phyloP scores from a whole-genome alignment of 2,113 vertebrate species.

The Dryoscopus gambensis region DNA sequence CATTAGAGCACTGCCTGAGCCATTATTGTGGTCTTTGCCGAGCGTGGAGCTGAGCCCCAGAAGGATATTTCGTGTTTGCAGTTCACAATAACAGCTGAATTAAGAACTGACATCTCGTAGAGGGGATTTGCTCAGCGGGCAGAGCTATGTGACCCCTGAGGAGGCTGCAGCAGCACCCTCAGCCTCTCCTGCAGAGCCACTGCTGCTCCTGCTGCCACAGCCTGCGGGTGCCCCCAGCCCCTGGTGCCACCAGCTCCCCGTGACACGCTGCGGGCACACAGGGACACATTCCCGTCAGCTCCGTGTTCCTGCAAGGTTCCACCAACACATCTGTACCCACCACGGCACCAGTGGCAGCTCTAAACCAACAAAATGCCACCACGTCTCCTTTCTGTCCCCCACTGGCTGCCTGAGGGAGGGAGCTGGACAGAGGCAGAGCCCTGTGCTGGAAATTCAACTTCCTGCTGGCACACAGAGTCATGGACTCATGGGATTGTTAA shows the following conservation, averaged over 20 bases:
- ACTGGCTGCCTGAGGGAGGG: background rate
- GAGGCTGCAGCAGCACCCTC: background rate
- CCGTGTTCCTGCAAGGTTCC: background rate
- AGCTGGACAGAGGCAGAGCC: background rate
- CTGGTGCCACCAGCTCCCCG: background rate
- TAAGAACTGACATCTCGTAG: background rate
- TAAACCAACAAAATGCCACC: background rate
- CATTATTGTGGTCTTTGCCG: background rate
- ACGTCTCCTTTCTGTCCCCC: accelerated
- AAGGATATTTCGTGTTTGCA: background rate
- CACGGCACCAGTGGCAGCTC: accelerated
- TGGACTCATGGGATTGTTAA: background rate
- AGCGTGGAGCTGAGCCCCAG: background rate
- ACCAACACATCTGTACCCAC: background rate
- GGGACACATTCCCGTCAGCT: accelerated
- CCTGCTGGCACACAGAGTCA: background rate
- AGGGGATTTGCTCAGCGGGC: background rate
- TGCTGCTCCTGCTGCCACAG: background rate
- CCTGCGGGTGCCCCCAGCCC: too few relatives aligned
- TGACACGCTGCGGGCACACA: accelerated
- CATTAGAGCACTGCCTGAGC: background rate
- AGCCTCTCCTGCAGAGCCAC: background rate
- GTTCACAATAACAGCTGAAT: background rate
- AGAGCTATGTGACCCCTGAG: background rate
- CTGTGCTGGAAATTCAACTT: background rate